Evolutionary conservation across 1,140 invertebrate genomes (phyloP).

Genomic region (Lordiphosa mommai): DNA sequence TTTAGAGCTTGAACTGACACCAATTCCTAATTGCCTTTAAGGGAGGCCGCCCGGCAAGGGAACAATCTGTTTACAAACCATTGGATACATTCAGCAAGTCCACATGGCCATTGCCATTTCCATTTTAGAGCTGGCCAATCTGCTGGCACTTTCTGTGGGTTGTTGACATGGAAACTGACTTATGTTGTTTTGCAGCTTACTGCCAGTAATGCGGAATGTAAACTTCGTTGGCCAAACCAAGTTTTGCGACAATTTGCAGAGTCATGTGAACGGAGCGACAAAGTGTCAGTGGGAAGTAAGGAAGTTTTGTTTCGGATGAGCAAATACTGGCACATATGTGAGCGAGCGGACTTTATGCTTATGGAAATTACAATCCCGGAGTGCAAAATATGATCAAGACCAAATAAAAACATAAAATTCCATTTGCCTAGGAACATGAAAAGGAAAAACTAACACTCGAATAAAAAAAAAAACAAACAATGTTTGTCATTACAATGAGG

Average conservation of each 20-base stretch:
- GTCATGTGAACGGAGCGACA: too few relatives aligned
- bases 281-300: not conserved
- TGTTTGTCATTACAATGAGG: conserved; percentile 41
- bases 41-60: not conserved
- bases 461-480: too few relatives aligned
- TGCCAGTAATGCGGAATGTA: conserved; percentile 37
- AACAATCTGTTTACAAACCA: conserved; percentile 51
- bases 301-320: conserved; percentile 8
- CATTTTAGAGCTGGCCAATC: conserved; percentile 26
- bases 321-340: conserved; percentile 13
- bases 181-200: conserved; percentile 36
- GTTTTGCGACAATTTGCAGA: conserved; percentile 56
- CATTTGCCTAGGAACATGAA: conserved; percentile 51
- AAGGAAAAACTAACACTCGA: conserved; percentile 33
- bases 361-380: conserved; percentile 68
- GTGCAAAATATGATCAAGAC: conserved; percentile 65
- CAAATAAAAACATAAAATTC: conserved; percentile 60
- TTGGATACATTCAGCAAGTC: conserved; percentile 29
- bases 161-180: conserved; percentile 67
- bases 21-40: conserved; percentile 46
- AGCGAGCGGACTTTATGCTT: conserved; percentile 65
- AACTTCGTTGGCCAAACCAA: conserved; percentile 45
- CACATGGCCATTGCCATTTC: conserved; percentile 1
- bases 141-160: conserved; percentile 29
- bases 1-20: conserved; percentile 26